phyloP scores from a whole-genome alignment of 1,140 invertebrate species.

The Drosophila nigrodunni region DNA sequence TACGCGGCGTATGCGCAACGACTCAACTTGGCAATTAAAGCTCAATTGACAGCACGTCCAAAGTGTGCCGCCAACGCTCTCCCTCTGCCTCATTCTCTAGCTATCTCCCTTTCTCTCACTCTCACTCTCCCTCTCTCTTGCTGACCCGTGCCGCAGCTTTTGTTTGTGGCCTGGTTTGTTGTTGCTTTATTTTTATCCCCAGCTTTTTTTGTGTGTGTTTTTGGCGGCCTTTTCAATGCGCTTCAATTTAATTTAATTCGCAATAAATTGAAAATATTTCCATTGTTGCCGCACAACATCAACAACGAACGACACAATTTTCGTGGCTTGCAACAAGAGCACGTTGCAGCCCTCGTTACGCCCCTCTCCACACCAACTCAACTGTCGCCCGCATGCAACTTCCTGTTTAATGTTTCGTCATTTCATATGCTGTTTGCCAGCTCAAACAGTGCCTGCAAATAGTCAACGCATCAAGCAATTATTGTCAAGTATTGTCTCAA shows the following conservation, averaged over 20 bases:
- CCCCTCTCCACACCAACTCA: not conserved
- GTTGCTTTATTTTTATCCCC: conserved; percentile 43
- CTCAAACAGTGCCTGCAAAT: conserved; percentile 44
- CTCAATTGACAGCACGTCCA: conserved; percentile 75
- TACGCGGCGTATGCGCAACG: conserved; percentile 55
- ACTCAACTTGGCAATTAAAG: conserved; percentile 65
- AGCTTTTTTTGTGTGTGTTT: conserved; percentile 13
- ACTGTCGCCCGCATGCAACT: conserved; percentile 62
- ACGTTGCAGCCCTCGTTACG: not conserved
- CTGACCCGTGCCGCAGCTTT: conserved; percentile 45
- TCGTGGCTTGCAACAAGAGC: conserved; percentile 28
- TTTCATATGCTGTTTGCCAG: conserved; percentile 40
- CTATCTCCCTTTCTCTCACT: no score
- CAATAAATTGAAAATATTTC: conserved; percentile 78
- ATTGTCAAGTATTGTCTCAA: conserved; percentile 39
- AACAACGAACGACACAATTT: conserved; percentile 61
- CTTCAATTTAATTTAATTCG: conserved; percentile 82
- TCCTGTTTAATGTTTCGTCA: conserved; percentile 66
- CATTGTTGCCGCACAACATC: conserved; percentile 58
- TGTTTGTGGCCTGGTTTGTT: conserved; percentile 42
- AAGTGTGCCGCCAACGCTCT: conserved; percentile 73
- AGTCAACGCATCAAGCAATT: conserved; percentile 34
- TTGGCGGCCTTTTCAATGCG: conserved; percentile 72
- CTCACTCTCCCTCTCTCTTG: not conserved
- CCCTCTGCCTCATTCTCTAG: not conserved